Base-by-base conservation (phyloP, 2,113 vertebrate genomes). In the Tragelaphus buxtoni region DNA sequence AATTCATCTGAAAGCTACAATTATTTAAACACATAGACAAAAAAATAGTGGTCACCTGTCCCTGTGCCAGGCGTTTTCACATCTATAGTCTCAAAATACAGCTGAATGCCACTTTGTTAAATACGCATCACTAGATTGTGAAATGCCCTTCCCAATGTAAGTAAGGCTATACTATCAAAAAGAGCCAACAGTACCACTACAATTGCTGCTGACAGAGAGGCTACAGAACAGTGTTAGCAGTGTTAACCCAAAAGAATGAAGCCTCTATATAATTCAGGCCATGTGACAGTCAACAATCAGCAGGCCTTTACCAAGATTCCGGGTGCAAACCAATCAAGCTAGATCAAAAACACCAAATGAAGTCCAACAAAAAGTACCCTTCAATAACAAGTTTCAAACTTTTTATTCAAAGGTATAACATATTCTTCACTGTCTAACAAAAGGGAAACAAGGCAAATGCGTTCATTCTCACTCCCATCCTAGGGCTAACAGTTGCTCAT, bases 171-270 rank as follows among this genome's bases (percentile, higher is more conserved):
- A 91, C 18, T 77, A 84, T 55, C 84, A 32, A 74, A 96, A 35
- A 94, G 26, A 92, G 77, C 49, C 88, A 90, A 92, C 35, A 90
- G 95, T 32, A 58, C 51, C 4, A 80, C 42, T 84, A 93, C 56
- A 96, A 92, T 63, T 81, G 60, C 92, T 96, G 58, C 60, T 90
- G 81, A 89, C 35, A 69, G 84, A 88, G 69, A 90, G 47, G 79
- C 76, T 77, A 2, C 80, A 82, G 51, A 95, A 97, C 95, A 97
- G 79, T 61, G 69, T 49, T 9, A 28, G 69, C 96, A 97, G 91
- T 96, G 94, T 96, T 91, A 96, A 53, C 18, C 20, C 61, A 28
- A 82, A 96, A 97, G 83, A 98, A 97, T 91, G 76, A 92, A 88
- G 85, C 76, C 94, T 97, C 85, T 98, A 47, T 96, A 88, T 20